Evolutionary conservation across 1,140 invertebrate species (phyloP), one percentile per base, ranked within the genome.

Genomic region (Pogonomyrmex barbatus): DNA sequence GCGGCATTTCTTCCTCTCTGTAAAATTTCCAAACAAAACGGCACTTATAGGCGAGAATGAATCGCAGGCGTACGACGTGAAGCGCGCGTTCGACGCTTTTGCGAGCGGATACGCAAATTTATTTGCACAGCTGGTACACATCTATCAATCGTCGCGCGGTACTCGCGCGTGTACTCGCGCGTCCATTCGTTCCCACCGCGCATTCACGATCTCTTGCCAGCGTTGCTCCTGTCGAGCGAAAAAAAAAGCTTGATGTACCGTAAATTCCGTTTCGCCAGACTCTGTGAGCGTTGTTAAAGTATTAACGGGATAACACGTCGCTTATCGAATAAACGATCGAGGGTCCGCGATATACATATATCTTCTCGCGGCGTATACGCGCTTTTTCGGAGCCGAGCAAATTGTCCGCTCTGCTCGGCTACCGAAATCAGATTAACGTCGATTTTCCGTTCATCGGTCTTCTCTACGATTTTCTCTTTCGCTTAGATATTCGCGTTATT

Each of bases 391-490:
- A 77, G 83, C 58, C 84, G 81, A 85, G 88, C 87, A 88, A 89
- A 89, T 86, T 89, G 81, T 56, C 42, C 83, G 73, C 60, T 50
- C 78, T 45, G 68, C 85, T 68, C 68, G 83, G 70, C 87, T 88
- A 86, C 75, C 87, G 84, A 89, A 89, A 89, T 89, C 88, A 68
- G 88, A 89, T 89, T 89, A 89, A 89, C 87, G 77, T 89, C 70
- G 83, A 89, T 89, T 89, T 88, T 56, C 68, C 82, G 24, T 58
- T 58, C 76, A 68, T 86, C 76, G 76, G 70, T 79, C 63, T 65
- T 78, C 70, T 33, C 82, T 56, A 36, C 50, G 71, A 24, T 63
- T 67, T 79, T 54, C 75, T n/a, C 14, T 8, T 63, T 52, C 58
- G 14, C 33, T 30, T 24, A 24, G 24, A 24, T 24, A 24, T 24